Evolutionary conservation across 1,140 invertebrate species (phyloP).

Genomic region (Ceratina calcarata): DNA sequence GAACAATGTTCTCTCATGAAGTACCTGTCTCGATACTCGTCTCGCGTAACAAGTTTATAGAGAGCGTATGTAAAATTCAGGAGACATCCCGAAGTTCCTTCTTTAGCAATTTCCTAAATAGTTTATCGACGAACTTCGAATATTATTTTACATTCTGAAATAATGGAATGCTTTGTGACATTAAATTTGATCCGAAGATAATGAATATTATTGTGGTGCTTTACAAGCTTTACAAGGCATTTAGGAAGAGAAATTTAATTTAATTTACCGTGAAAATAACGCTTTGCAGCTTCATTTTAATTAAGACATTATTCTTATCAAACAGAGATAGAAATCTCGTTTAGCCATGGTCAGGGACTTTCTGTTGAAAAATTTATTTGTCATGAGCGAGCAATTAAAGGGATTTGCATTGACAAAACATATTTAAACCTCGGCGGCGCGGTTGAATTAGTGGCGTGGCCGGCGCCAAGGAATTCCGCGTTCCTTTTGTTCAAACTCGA

Average conservation of each 20-base stretch:
- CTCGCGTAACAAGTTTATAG: background rate
- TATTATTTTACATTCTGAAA: background rate
- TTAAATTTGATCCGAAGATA: background rate
- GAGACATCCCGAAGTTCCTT: background rate
- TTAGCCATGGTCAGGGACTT: too few species aligned
- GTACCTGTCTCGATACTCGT: background rate
- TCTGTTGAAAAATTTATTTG: background rate
- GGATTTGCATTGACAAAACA: background rate
- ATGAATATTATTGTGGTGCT: too few species aligned
- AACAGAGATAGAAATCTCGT: too few species aligned
- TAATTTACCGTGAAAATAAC: too few species aligned
- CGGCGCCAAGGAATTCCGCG: background rate
- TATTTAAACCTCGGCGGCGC: background rate
- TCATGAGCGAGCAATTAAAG: background rate
- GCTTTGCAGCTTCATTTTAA: too few species aligned
- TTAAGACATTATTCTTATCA: too few species aligned
- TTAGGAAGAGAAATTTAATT: too few species aligned
- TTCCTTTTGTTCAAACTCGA: constrained; percentile 6
- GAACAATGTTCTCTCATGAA: background rate
- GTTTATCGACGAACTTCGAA: background rate
- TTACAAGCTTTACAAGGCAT: background rate
- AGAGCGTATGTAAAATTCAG: constrained; percentile 1
- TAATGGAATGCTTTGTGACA: too few species aligned
- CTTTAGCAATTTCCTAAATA: background rate
- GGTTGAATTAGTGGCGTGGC: background rate